Conservation (phyloP, 2,113 vertebrate species). For the Phyllostomus hastatus region DNA sequence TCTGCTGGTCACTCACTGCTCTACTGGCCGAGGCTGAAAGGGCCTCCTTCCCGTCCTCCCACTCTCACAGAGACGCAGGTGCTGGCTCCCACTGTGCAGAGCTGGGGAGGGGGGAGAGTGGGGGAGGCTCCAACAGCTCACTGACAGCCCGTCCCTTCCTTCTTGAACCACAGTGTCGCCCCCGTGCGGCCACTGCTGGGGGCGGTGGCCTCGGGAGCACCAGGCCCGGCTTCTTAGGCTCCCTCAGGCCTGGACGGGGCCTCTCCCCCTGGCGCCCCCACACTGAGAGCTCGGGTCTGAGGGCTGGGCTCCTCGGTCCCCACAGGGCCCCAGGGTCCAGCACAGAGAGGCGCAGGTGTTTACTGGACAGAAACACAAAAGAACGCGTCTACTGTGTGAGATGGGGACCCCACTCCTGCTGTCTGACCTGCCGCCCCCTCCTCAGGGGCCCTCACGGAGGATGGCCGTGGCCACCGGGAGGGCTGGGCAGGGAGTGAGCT, state of each 20-base stretch:
- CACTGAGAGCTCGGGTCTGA: background rate
- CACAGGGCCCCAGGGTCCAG: background rate
- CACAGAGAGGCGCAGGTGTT: background rate
- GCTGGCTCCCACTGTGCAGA: background rate
- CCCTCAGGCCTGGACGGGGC: background rate
- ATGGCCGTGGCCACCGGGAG: background rate
- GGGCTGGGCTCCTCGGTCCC: background rate
- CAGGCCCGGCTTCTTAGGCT: background rate
- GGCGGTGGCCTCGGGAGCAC: background rate
- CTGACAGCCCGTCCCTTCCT: background rate
- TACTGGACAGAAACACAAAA: background rate
- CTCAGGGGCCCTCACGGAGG: accelerated
- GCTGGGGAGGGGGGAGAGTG: background rate
- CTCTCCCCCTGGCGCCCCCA: background rate
- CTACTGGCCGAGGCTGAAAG: background rate
- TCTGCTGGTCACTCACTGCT: background rate
- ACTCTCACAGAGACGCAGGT: background rate
- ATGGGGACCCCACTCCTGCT: background rate
- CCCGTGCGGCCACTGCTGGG: background rate
- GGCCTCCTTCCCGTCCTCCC: background rate
- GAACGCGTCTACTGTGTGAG: background rate
- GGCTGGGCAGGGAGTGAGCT: background rate
- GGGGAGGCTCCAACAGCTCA: background rate
- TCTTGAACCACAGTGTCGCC: background rate
- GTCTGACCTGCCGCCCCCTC: background rate